A percentile compares a stretch with the other conserved stretches of the same genome.
These are phyloP conservation scores for Masnerella sp. DNA, from an alignment of 2,888 invertebrate genomes.

Conservation along the genomic window DNA sequence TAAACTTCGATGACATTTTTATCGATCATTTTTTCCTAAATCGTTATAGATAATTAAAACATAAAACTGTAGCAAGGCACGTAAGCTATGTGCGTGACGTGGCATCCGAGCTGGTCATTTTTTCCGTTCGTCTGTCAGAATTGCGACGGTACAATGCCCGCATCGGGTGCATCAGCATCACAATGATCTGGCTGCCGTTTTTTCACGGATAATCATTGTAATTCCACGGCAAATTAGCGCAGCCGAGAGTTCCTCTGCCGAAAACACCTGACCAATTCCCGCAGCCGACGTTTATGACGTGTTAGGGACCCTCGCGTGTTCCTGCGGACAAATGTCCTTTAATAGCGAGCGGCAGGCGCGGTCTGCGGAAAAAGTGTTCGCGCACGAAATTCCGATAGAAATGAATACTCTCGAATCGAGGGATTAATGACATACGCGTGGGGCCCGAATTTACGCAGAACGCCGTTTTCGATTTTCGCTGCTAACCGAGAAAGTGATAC, in stretches of 20 bases:
- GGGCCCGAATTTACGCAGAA: not conserved
- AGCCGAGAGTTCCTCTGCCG: constrained; percentile 34
- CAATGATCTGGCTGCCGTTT: constrained; percentile 44
- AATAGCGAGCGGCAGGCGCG: constrained; percentile 20
- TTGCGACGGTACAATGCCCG: constrained; percentile 49
- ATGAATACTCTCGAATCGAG: constrained; percentile 18
- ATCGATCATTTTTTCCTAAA: too few relatives aligned
- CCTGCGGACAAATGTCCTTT: constrained; percentile 33
- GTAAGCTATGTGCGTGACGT: constrained; percentile 29
- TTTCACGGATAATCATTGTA: constrained; percentile 54
- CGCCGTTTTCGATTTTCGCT: not conserved
- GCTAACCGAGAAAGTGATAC: not conserved
- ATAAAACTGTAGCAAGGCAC: constrained; percentile 2
- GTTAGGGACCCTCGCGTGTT: constrained; percentile 45
- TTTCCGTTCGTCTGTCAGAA: constrained; percentile 35
- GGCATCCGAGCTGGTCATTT: constrained; percentile 9
- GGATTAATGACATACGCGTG: constrained; percentile 27
- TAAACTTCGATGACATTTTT: too few relatives aligned
- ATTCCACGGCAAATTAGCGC: constrained; percentile 53
- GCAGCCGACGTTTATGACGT: constrained; percentile 27
- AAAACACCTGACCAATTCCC: constrained; percentile 33
- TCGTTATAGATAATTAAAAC: too few relatives aligned
- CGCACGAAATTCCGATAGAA: constrained; percentile 30
- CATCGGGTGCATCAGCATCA: constrained; percentile 22
- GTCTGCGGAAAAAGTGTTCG: constrained; percentile 33